phyloP scores from a whole-genome alignment of 1,140 invertebrate species.

The Anagrus nilaparvatae region DNA sequence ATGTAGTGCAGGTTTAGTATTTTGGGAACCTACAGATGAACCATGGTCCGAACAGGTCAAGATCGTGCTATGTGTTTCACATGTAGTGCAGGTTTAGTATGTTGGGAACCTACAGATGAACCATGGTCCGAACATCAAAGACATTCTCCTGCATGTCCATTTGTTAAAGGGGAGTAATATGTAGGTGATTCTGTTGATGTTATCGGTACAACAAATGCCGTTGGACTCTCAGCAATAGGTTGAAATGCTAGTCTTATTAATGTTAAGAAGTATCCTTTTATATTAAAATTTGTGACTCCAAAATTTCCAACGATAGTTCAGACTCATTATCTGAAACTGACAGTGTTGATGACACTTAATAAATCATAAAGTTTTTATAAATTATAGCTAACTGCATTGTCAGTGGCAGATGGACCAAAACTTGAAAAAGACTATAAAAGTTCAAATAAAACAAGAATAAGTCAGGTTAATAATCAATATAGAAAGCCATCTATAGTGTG shows the following conservation, averaged over 20 bases:
- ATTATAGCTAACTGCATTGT: constrained; percentile 40
- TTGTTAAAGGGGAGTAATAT: constrained; percentile 78
- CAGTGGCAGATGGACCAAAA: constrained; percentile 37
- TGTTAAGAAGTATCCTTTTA: constrained; percentile 40
- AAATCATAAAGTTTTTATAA: no score
- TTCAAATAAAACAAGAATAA: constrained; percentile 6
- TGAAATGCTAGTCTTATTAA: constrained; percentile 49
- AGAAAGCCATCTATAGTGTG: constrained; percentile 40
- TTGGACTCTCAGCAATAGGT: constrained; percentile 49
- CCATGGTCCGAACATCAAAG: constrained; percentile 92
- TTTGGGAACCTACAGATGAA: constrained; percentile 93
- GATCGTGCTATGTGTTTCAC: no score
- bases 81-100: no score
- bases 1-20: constrained; percentile 84
- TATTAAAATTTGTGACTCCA: constrained; percentile 28
- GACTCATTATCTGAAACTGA: no score
- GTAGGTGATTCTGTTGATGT: constrained; percentile 53
- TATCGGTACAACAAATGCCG: constrained; percentile 57
- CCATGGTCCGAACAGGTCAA: no score
- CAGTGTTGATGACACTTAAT: no score
- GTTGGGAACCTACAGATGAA: no score
- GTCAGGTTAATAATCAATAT: not conserved
- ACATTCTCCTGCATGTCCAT: constrained; percentile 85
- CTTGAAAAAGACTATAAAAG: constrained; percentile 22
- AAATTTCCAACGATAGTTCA: no score